A percentile compares a stretch with the other conserved stretches of the same genome.
phyloP scores from a whole-genome alignment of 2,113 vertebrate genomes.

The Centropristis striata region DNA sequence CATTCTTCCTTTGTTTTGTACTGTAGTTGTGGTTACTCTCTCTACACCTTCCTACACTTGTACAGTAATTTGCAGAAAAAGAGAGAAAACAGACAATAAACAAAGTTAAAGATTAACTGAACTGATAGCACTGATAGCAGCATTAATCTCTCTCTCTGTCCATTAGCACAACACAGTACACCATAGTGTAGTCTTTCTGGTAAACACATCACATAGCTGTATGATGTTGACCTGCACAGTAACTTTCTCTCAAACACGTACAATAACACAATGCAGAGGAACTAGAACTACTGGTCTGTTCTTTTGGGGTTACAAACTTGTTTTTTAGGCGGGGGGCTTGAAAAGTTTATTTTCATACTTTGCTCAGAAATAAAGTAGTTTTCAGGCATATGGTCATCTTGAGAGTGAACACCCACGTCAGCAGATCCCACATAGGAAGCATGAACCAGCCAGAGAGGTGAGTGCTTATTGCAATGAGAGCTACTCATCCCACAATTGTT shows the following conservation, averaged over 20 bases:
- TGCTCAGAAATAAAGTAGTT: slow-evolving; percentile 1
- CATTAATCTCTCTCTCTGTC: neutral
- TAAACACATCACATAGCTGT: neutral
- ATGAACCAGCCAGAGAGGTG: slow-evolving; percentile 3
- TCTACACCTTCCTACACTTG: too few species aligned
- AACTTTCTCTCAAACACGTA: neutral
- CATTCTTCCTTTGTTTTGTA: too few species aligned
- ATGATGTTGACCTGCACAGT: neutral
- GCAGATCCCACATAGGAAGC: slow-evolving; percentile 36
- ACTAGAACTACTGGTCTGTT: neutral
- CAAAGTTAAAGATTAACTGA: too few species aligned
- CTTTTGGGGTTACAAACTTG: neutral
- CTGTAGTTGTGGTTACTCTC: too few species aligned
- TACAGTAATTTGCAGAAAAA: too few species aligned
- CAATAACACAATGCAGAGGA: neutral
- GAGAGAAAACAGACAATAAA: too few species aligned
- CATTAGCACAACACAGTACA: neutral
- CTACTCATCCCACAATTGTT: slow-evolving; percentile 17
- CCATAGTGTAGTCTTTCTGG: neutral
- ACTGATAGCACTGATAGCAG: too few species aligned
- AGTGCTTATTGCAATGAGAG: slow-evolving; percentile 4
- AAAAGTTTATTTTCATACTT: neutral
- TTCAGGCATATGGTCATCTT: slow-evolving; percentile 9
- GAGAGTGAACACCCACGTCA: slow-evolving; percentile 7
- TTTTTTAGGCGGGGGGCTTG: neutral